Base-by-base conservation (phyloP, 2,888 invertebrate species). In the Aquatica leii region DNA sequence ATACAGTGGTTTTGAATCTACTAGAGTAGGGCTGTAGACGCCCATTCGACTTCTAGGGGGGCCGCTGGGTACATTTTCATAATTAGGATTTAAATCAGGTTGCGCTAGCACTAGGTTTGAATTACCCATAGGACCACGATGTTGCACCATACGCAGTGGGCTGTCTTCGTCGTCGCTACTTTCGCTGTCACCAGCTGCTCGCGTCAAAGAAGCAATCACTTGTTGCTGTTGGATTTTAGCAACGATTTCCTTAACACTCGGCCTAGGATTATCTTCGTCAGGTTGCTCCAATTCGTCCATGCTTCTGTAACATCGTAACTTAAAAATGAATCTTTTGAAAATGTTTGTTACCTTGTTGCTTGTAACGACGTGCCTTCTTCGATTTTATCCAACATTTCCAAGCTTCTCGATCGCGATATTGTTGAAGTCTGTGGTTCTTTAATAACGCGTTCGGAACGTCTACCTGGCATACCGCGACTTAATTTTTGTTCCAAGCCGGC, bases 401-500 rank as follows among this genome's bases (percentile, higher is more conserved):
- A 81, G 69, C 92, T 92, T 69, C 89, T 86, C 0, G 91, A 90
- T 52, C 92, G 82, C 43, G 89, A 87, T 31, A 90, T 76, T 31
- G 86, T 84, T 62, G 86, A 84, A 59, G 85, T 84, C 37, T 84
- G 78, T 5, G 84, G 85, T 9, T 85, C 85, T 40, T 81, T 83
- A 59, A 84, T 82, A 18, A 85, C 76, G 67, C 85, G 78, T 75
- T 87, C 83, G 50, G 87, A 84, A 52, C 88, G 84, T 71, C 89
- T 82, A 67, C 86, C 86, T 73, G 86, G 82, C 69, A 86, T 85
- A 40, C 90, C 88, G 71, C 91, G 82, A 4, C 86, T 86, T 9
- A 92, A 74, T 85, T 89, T 90, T 70, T 90, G 89, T 70, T 90
- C 90, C 58, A 92, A 81, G 72, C 91, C 90, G 3, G 92, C 90